Evolutionary conservation across 2,888 invertebrate species (phyloP).

Genomic region (Amphiduros pacificus): DNA sequence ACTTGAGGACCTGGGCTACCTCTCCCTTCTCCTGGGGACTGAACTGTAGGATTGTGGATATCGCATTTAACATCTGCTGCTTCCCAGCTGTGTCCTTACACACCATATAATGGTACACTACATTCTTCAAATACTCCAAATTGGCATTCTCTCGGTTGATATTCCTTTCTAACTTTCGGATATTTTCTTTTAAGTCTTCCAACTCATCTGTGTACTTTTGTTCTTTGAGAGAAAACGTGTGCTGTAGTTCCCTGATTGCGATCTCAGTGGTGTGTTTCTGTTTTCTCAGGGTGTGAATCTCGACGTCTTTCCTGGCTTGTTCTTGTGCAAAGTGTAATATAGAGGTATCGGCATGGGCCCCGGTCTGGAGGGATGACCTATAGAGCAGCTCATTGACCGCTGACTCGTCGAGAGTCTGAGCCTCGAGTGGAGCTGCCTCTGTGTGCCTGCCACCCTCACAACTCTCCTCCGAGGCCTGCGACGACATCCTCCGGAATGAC

Average conservation of each 20-base stretch:
- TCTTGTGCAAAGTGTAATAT: slow-evolving; percentile 84
- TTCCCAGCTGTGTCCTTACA: slow-evolving; percentile 72
- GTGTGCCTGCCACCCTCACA: neutral
- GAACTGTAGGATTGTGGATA: slow-evolving; percentile 82
- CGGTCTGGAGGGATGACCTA: slow-evolving; percentile 3
- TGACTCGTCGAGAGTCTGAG: slow-evolving; percentile 9
- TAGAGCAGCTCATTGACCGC: slow-evolving; percentile 21
- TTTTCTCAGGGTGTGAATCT: slow-evolving; percentile 73
- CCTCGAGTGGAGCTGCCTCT: neutral
- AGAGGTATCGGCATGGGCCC: slow-evolving; percentile 36
- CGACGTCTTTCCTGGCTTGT: slow-evolving; percentile 77
- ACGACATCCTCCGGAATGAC: slow-evolving; percentile 9
- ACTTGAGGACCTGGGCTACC: slow-evolving; percentile 12
- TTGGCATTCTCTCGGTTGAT: slow-evolving; percentile 79
- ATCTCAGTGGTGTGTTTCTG: slow-evolving; percentile 68
- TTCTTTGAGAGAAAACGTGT: slow-evolving; percentile 52
- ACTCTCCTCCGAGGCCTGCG: slow-evolving; percentile 5
- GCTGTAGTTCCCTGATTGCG: slow-evolving; percentile 65
- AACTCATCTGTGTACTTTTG: slow-evolving; percentile 63
- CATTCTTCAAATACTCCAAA: slow-evolving; percentile 87
- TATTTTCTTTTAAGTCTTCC: slow-evolving; percentile 63
- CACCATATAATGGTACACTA: slow-evolving; percentile 78
- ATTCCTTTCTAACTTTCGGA: slow-evolving; percentile 59
- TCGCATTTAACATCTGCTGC: slow-evolving; percentile 85
- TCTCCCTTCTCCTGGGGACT: slow-evolving; percentile 69